These are phyloP conservation scores for Python bivittatus DNA, from an alignment of 2,113 vertebrate species.

Conservation along the genomic window DNA sequence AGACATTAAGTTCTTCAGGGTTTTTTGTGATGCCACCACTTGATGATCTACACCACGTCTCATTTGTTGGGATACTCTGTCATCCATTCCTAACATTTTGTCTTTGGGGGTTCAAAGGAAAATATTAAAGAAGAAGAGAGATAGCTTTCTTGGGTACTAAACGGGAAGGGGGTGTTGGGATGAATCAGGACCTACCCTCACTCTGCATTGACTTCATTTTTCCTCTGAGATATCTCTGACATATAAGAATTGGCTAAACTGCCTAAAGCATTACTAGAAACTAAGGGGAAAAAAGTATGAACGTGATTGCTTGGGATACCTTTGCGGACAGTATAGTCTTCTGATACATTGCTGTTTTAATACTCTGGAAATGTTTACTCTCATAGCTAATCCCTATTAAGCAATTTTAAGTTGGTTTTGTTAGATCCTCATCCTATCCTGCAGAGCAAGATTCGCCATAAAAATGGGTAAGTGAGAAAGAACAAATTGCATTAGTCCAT, in stretches of 20 bases:
- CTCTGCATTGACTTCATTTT: not conserved
- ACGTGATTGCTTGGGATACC: not conserved
- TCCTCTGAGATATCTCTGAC: not conserved
- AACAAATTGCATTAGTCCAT: not conserved
- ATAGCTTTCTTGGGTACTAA: not conserved
- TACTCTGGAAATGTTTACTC: not conserved
- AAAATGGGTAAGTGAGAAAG: not conserved
- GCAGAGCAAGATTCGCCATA: not conserved
- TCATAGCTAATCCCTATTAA: conserved; percentile 3
- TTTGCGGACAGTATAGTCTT: not conserved
- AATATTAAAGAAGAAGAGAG: not conserved
- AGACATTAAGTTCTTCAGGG: not conserved
- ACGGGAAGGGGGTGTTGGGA: not conserved
- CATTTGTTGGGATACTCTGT: not conserved
- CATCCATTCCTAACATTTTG: not conserved
- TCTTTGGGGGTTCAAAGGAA: not conserved
- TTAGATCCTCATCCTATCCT: not conserved
- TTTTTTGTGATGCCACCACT: not conserved
- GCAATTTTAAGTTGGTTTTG: not conserved
- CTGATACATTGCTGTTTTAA: not conserved
- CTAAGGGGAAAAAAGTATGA: not conserved
- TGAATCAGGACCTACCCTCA: not conserved
- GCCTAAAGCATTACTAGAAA: not conserved
- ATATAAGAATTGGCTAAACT: not conserved
- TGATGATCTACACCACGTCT: not conserved